Conservation (phyloP, 2,113 vertebrate genomes). For the Canis aureus region DNA sequence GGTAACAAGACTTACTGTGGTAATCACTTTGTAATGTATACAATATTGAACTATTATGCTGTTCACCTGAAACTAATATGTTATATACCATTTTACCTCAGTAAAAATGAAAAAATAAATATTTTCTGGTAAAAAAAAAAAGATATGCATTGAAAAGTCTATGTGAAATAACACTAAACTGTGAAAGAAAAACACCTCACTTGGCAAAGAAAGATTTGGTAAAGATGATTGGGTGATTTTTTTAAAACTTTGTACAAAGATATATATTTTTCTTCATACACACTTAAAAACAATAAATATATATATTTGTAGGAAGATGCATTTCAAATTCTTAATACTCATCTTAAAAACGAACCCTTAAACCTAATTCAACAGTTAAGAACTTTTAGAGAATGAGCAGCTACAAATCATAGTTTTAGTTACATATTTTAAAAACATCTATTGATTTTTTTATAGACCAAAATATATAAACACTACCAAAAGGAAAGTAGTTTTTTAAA, state of each 20-base stretch:
- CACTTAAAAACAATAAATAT: constrained; percentile 6
- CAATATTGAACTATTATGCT: background rate
- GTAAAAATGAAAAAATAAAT: background rate
- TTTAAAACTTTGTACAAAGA: background rate
- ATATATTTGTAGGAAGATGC: background rate
- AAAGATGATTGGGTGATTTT: background rate
- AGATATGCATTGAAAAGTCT: background rate
- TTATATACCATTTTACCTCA: background rate
- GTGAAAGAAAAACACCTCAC: background rate
- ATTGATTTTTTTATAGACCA: background rate
- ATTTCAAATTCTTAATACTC: constrained; percentile 43
- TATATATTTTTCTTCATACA: background rate
- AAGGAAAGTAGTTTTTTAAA: background rate
- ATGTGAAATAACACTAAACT: background rate
- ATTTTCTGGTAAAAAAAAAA: background rate
- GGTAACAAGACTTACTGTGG: background rate
- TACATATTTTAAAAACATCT: background rate
- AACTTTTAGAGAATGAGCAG: background rate
- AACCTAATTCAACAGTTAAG: background rate
- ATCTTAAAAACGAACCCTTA: constrained; percentile 21
- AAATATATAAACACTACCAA: constrained; percentile 28
- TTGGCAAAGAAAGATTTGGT: background rate
- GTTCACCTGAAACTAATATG: background rate
- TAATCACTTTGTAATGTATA: background rate
- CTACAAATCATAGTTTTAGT: background rate